phyloP scores from a whole-genome alignment of 1,140 invertebrate genomes.

The Asobara japonica region DNA sequence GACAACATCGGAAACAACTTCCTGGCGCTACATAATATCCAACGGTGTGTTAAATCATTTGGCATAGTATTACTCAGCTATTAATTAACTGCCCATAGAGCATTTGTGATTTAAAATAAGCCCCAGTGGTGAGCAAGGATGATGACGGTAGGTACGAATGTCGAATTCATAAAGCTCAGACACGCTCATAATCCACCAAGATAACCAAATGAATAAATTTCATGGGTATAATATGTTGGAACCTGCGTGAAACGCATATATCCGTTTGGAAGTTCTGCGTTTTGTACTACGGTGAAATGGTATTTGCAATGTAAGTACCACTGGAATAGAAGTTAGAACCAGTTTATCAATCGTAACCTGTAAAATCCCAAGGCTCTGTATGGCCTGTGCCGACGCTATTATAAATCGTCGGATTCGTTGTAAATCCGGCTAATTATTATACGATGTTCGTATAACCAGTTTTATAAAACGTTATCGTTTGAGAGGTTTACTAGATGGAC shows the following conservation, averaged over 20 bases:
- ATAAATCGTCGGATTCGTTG: conserved; percentile 41
- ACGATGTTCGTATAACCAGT: conserved; percentile 38
- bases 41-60: neutral
- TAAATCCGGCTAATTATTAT: conserved; percentile 41
- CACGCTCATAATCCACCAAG: conserved; percentile 12
- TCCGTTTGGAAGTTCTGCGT: neutral
- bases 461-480: conserved; percentile 11
- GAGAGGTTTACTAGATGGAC: neutral
- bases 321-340: conserved; percentile 37
- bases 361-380: conserved; percentile 25
- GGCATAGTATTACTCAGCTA: neutral
- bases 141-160: conserved; percentile 1
- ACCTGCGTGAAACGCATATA: conserved; percentile 2
- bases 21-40: neutral
- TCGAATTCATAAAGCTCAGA: conserved; percentile 6
- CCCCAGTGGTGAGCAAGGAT: neutral
- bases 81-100: conserved; percentile 2
- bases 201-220: conserved; percentile 13
- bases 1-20: neutral
- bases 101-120: conserved; percentile 29
- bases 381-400: conserved; percentile 17
- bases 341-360: conserved; percentile 35
- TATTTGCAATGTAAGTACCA: conserved; percentile 1
- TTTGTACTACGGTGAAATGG: neutral
- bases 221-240: conserved; percentile 15